Evolutionary conservation across 2,888 invertebrate species (phyloP).

Genomic region (Dolomedes plantarius): DNA sequence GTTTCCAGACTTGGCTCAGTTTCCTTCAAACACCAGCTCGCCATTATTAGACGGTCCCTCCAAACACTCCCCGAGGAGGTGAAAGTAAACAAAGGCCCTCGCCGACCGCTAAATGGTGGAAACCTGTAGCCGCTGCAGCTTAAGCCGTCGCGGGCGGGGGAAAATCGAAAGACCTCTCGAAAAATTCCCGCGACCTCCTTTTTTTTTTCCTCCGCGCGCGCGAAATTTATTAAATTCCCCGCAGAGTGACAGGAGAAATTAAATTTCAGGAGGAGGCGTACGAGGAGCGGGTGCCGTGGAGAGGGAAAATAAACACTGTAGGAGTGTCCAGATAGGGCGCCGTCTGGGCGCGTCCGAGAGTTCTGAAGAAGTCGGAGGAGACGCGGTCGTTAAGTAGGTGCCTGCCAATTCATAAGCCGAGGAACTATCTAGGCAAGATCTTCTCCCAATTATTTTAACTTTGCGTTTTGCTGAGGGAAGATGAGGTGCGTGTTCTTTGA

Average conservation of each 20-base stretch:
- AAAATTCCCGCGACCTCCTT: background rate
- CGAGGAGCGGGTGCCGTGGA: background rate
- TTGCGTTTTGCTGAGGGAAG: too few relatives aligned
- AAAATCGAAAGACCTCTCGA: background rate
- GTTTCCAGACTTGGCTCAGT: too few relatives aligned
- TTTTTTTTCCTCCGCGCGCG: background rate
- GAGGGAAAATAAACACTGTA: background rate
- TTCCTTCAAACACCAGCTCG: too few relatives aligned
- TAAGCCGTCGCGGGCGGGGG: slow-evolving; percentile 1
- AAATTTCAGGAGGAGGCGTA: background rate
- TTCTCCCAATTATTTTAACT: too few relatives aligned
- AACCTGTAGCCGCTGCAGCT: slow-evolving; percentile 47
- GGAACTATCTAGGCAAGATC: too few relatives aligned
- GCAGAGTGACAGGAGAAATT: slow-evolving; percentile 1
- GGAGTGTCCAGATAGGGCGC: background rate
- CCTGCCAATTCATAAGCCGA: too few relatives aligned
- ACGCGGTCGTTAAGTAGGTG: too few relatives aligned
- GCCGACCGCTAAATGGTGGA: slow-evolving; percentile 39
- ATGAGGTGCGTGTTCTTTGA: too few relatives aligned
- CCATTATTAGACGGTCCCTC: too few relatives aligned
- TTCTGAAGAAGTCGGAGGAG: too few relatives aligned
- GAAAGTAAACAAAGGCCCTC: slow-evolving; percentile 39
- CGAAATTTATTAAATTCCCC: slow-evolving; percentile 62
- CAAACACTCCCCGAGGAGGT: too few relatives aligned
- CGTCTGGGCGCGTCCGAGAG: slow-evolving; percentile 8